These are phyloP conservation scores for Oxyruncus cristatus DNA, from an alignment of 2,113 vertebrate genomes.

Conservation along the genomic window DNA sequence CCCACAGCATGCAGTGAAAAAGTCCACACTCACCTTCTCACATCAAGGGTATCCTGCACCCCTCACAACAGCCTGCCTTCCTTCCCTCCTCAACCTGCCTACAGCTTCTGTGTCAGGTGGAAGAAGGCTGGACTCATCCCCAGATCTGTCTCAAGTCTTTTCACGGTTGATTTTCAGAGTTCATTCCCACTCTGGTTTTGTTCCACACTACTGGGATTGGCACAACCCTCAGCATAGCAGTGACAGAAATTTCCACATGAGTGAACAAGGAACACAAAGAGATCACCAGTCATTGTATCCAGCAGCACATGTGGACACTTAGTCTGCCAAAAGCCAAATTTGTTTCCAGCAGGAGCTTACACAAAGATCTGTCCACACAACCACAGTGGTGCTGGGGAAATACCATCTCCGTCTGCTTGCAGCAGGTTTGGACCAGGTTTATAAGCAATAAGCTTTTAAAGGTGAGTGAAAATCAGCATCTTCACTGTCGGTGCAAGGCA, in stretches of 20 bases:
- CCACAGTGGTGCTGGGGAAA: background rate
- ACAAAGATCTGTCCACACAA: background rate
- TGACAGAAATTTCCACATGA: background rate
- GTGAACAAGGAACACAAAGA: background rate
- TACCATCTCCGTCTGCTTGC: background rate
- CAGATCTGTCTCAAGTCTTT: background rate
- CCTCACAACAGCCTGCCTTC: background rate
- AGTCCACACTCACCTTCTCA: background rate
- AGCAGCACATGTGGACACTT: background rate
- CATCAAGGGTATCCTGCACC: background rate
- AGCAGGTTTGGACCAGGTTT: background rate
- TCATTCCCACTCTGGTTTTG: background rate
- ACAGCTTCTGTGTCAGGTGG: background rate
- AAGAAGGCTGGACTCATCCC: background rate
- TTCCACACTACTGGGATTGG: background rate
- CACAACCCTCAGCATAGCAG: background rate
- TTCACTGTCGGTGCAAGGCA: background rate
- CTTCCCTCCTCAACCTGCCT: background rate
- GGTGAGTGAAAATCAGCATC: background rate
- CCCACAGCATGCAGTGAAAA: background rate
- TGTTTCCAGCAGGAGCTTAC: background rate
- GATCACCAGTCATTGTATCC: background rate
- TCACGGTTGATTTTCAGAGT: background rate
- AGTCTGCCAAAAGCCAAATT: background rate
- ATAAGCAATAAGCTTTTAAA: background rate